Evolutionary conservation across 2,888 invertebrate species (phyloP).

Genomic region (Nomada lathburiana): DNA sequence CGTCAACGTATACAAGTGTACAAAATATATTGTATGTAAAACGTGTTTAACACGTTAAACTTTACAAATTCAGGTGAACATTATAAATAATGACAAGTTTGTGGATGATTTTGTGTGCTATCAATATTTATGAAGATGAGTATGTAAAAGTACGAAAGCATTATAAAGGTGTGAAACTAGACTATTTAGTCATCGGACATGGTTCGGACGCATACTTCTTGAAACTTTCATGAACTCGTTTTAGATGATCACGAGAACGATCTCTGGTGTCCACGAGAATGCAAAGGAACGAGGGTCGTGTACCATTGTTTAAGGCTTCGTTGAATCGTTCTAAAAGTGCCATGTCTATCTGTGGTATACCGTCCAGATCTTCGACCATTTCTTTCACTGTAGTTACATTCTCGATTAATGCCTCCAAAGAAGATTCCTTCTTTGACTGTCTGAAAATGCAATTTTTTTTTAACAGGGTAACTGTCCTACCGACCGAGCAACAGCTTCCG

Average conservation of each 20-base stretch:
- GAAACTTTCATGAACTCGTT: slow-evolving; percentile 71
- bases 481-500: neutral
- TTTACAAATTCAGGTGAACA: neutral
- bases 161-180: neutral
- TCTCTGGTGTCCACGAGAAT: slow-evolving; percentile 71
- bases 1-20: neutral
- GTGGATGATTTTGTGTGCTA: neutral
- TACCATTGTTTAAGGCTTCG: slow-evolving; percentile 60
- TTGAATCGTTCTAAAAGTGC: slow-evolving; percentile 68
- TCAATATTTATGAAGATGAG: neutral
- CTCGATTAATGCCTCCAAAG: slow-evolving; percentile 62
- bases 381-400: slow-evolving; percentile 64
- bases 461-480: slow-evolving; percentile 3
- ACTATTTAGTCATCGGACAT: slow-evolving; percentile 72
- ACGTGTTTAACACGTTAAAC: neutral
- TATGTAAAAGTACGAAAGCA: neutral
- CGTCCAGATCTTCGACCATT: slow-evolving; percentile 70
- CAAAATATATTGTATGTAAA: slow-evolving; percentile 13
- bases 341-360: slow-evolving; percentile 73
- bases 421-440: slow-evolving; percentile 41
- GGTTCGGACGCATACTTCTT: slow-evolving; percentile 70
- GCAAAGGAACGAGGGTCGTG: slow-evolving; percentile 63
- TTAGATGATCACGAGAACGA: slow-evolving; percentile 69
- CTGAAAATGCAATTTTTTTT: slow-evolving; percentile 54
- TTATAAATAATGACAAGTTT: neutral